A percentile compares a stretch with the other conserved stretches of the same genome.
These are phyloP conservation scores for Arnoldichthys spilopterus DNA, from an alignment of 2,797 vertebrate genomes.

Conservation along the genomic window DNA sequence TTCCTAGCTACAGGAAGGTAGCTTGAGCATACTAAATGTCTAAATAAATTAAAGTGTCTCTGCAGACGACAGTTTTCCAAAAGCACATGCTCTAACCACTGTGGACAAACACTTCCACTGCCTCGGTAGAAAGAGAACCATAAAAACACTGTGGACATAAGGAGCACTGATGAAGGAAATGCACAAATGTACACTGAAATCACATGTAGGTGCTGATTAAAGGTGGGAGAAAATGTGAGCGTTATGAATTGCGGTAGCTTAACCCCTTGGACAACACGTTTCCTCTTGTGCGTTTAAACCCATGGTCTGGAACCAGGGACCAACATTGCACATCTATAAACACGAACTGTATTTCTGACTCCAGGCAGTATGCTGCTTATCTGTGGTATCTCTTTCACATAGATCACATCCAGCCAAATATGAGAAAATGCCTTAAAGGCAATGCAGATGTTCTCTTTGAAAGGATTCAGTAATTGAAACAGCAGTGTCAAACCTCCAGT, in stretches of 20 bases:
- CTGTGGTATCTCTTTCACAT: neutral
- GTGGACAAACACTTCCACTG: constrained; percentile 7
- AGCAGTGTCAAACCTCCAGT: neutral
- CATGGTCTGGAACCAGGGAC: constrained; percentile 2
- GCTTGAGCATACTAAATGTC: neutral
- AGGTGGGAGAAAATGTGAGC: neutral
- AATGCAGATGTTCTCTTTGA: neutral
- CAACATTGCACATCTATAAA: neutral
- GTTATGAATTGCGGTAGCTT: neutral
- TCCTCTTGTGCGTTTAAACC: neutral
- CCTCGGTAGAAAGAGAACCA: neutral
- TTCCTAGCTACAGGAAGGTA: neutral
- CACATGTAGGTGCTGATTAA: neutral
- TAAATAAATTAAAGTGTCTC: constrained; percentile 18
- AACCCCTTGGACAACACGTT: neutral
- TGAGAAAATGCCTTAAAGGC: no score
- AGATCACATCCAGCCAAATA: neutral
- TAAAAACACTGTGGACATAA: neutral
- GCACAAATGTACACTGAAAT: neutral
- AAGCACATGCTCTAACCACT: neutral
- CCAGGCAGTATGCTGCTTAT: neutral
- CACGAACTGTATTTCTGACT: neutral
- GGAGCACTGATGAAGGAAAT: neutral
- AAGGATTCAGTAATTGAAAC: neutral
- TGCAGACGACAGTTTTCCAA: neutral